A percentile compares a stretch with the other conserved stretches of the same genome.
These are phyloP conservation scores for Sarcophaga bullata DNA, from an alignment of 1,140 invertebrate species.

Conservation along the genomic window DNA sequence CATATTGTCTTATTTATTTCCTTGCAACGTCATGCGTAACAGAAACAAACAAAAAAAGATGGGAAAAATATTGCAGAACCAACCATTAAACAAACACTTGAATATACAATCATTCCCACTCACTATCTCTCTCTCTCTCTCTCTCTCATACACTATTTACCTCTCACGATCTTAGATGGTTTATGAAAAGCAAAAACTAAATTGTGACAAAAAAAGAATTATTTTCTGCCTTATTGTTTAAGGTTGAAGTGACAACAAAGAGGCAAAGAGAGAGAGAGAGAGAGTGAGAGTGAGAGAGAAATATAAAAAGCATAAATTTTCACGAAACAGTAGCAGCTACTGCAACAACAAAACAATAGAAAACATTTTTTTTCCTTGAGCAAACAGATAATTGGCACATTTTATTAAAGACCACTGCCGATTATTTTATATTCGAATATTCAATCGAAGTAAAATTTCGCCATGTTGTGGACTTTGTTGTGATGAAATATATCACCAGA, in stretches of 20 bases:
- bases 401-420: too few species aligned
- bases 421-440: too few species aligned
- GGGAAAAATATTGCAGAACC: background rate
- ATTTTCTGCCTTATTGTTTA: conserved; percentile 12
- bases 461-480: too few species aligned
- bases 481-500: too few species aligned
- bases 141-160: too few species aligned
- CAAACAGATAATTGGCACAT: too few species aligned
- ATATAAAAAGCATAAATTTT: background rate
- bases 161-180: too few species aligned
- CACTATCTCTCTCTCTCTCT: too few species aligned
- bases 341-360: background rate
- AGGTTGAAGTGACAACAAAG: background rate
- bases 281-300: too few species aligned
- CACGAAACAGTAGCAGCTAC: background rate
- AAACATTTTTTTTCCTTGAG: too few species aligned
- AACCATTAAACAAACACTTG: background rate
- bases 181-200: background rate
- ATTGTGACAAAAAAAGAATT: background rate
- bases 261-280: too few species aligned
- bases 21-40: conserved; percentile 2
- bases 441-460: too few species aligned
- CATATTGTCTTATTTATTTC: background rate
- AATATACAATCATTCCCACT: background rate
- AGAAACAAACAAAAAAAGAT: background rate